Evolutionary conservation across 2,888 invertebrate genomes (phyloP).

Genomic region (Melanostoma mellinum): DNA sequence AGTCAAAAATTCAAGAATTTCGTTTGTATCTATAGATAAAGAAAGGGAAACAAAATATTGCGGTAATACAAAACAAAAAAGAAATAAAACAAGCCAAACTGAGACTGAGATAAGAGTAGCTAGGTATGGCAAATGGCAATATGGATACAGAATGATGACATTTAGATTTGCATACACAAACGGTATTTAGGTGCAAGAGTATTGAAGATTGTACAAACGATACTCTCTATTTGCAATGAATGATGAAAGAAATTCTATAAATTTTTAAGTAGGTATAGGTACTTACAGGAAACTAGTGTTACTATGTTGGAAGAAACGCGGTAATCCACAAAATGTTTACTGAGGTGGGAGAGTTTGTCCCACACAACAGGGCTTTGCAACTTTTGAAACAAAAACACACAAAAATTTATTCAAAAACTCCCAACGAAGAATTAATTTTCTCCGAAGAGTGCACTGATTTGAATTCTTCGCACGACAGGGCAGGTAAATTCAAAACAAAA

Average conservation of each 20-base stretch:
- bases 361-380: constrained; percentile 1
- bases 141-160: constrained; percentile 35
- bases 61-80: constrained; percentile 8
- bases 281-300: too few species aligned
- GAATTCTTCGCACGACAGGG: constrained; percentile 31
- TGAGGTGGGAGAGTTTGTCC: background rate
- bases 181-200: background rate
- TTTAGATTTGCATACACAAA: constrained; percentile 34
- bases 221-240: too few species aligned
- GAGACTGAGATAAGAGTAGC: constrained; percentile 38
- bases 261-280: too few species aligned
- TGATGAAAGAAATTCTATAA: too few species aligned
- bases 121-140: constrained; percentile 10
- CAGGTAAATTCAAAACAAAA: constrained; percentile 42
- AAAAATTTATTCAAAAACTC: background rate
- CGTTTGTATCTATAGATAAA: constrained; percentile 26
- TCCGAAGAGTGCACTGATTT: constrained; percentile 38
- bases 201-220: too few species aligned
- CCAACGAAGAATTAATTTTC: constrained; percentile 24
- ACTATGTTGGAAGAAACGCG: too few species aligned
- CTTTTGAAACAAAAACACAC: constrained; percentile 11
- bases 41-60: background rate
- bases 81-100: constrained; percentile 17
- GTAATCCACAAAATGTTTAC: background rate
- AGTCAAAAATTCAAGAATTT: constrained; percentile 25